Percentiles rank a stretch among this genome's conserved stretches.
Evolutionary conservation across 2,797 vertebrate species (phyloP).

Genomic region (Salarias fasciatus): DNA sequence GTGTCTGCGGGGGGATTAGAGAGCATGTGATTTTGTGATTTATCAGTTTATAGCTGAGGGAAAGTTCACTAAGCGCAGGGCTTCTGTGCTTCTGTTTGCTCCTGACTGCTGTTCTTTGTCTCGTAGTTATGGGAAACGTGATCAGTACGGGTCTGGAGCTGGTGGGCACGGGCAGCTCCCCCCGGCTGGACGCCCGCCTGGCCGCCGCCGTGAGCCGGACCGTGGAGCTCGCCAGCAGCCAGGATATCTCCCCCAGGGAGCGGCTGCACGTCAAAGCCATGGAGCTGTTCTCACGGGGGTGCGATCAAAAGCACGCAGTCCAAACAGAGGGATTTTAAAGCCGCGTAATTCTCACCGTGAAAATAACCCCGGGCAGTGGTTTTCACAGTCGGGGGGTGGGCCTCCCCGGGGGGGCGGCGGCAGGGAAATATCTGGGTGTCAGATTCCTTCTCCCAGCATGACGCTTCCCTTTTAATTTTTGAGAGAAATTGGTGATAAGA

Average conservation of each 20-base stretch:
- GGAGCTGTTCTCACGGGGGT: constrained; percentile 90
- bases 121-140: constrained; percentile 91
- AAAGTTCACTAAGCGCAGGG: constrained; percentile 11
- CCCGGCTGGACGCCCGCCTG: constrained; percentile 82
- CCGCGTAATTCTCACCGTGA: too few species aligned
- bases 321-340: background rate
- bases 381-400: background rate
- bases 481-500: too few species aligned
- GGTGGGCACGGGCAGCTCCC: constrained; percentile 81
- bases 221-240: constrained; percentile 79
- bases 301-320: constrained; percentile 67
- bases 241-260: constrained; percentile 87
- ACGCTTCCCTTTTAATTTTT: too few species aligned
- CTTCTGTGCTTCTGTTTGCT: background rate
- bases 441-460: too few species aligned
- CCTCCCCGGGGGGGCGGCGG: too few species aligned
- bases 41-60: background rate
- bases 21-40: constrained; percentile 22
- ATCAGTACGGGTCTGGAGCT: constrained; percentile 88
- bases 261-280: constrained; percentile 87
- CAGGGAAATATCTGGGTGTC: too few species aligned
- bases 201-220: constrained; percentile 80
- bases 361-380: too few species aligned
- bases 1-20: background rate
- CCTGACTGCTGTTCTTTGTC: background rate